Conservation (phyloP, 2,797 vertebrate species). For the Tachyglossus aculeatus region DNA sequence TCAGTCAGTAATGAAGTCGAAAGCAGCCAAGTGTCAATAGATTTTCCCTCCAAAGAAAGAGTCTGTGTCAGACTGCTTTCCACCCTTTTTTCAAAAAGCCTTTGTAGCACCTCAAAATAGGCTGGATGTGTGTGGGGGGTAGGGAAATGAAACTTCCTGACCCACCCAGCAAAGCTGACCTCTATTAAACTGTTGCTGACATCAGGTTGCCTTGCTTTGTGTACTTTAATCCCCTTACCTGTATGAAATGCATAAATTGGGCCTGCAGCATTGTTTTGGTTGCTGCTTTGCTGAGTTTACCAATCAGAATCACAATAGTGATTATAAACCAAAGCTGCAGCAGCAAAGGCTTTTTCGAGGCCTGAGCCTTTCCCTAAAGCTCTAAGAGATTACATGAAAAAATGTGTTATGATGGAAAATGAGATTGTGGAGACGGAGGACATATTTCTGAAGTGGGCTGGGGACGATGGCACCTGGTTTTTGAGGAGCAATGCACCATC, state of each 20-base stretch:
- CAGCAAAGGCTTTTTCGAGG: constrained; percentile 78
- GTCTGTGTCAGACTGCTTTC: too few species aligned
- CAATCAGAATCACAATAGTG: constrained; percentile 63
- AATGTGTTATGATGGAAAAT: constrained; percentile 18
- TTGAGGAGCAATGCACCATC: background rate
- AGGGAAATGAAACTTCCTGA: background rate
- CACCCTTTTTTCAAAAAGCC: too few species aligned
- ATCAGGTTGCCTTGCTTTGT: background rate
- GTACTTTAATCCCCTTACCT: constrained; percentile 63
- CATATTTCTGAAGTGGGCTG: background rate
- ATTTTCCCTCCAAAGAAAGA: background rate
- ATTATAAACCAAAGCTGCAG: constrained; percentile 68
- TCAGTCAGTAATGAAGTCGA: background rate
- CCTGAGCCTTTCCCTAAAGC: constrained; percentile 75
- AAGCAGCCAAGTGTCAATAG: background rate
- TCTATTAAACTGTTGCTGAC: background rate
- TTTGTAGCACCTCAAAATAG: too few species aligned
- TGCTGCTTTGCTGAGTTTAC: constrained; percentile 72
- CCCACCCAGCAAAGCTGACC: background rate
- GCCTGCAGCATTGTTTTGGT: constrained; percentile 71
- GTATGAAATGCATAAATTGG: constrained; percentile 72
- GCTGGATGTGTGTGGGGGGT: too few species aligned
- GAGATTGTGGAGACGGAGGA: constrained; percentile 12
- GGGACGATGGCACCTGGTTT: background rate
- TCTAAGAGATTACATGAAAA: constrained; percentile 11